Evolutionary conservation across 2,113 vertebrate species (phyloP).

Genomic region (Camelus bactrianus): DNA sequence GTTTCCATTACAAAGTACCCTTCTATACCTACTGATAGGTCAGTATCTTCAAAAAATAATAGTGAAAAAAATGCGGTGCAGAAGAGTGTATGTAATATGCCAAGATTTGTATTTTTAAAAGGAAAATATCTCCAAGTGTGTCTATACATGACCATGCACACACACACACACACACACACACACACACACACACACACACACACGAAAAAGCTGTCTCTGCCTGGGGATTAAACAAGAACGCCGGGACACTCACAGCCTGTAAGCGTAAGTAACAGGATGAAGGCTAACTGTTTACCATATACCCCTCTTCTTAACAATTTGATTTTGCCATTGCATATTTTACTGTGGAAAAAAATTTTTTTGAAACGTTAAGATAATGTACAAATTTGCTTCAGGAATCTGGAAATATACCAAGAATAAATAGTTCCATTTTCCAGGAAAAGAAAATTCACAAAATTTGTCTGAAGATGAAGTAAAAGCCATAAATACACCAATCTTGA

Average conservation of each 20-base stretch:
- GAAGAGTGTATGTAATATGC: neutral
- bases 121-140: neutral
- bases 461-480: neutral
- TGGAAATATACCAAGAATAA: neutral
- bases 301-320: neutral
- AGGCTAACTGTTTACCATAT: neutral
- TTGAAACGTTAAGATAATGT: neutral
- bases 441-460: neutral
- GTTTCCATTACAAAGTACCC: neutral
- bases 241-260: neutral
- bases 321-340: neutral
- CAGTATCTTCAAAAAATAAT: neutral
- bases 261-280: neutral
- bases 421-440: neutral
- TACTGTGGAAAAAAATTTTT: neutral
- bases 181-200: accelerated
- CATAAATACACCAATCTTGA: neutral
- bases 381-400: neutral
- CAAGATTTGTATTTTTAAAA: neutral
- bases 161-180: neutral
- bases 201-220: neutral
- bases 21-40: neutral
- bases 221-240: neutral
- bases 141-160: neutral
- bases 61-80: conserved; percentile 1